Base-by-base conservation (phyloP, 2,113 vertebrate species). In the Heterocephalus glaber region DNA sequence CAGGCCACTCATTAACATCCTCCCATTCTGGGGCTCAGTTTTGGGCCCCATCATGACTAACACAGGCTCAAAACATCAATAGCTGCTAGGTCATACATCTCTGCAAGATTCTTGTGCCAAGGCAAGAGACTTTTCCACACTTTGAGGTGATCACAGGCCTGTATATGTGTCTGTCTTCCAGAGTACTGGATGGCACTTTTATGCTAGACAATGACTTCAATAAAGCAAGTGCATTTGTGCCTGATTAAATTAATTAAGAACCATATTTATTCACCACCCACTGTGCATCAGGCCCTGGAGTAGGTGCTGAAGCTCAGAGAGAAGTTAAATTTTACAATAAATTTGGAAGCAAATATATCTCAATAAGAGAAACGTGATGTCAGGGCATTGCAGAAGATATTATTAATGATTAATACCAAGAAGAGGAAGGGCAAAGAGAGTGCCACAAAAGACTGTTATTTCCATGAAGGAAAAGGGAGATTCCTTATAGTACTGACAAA, bases 1-100 rank as follows among this genome's bases (percentile, higher is more conserved):
- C 82, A 92, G 97, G 8, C 1, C 86, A 81, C 86, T 96, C 96
- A 82, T 83, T 97, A 76, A 85, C 0, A 19, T 94, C 82, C 87
- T 97, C 61, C 19, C 24, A 49, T 93, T 96, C 86, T 85, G 95
- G 81, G 44, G 83, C 14, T 22, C 56, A 24, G 96, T 28, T 28
- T 0, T 4, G 41, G 66, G 93, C 82, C 86, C 70, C 30, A 0
- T 58, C 54, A n/a, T 95, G 90, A 94, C 33, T 44, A 92, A 83
- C 68, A 90, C 6, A 14, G 68, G 41, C 86, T 41, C 7, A 47
- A 68, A 76, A 35, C 7, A 52, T 33, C 89, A 9, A 12, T 24
- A 81, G 86, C 54, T 58, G 87, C 74, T 38, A 58, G 74, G 86
- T 90, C 12, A 35, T 33, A 56, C 12, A 33, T 1, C 54, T 70